phyloP scores from a whole-genome alignment of 2,797 vertebrate species.

The Schizothorax lantsangensis region DNA sequence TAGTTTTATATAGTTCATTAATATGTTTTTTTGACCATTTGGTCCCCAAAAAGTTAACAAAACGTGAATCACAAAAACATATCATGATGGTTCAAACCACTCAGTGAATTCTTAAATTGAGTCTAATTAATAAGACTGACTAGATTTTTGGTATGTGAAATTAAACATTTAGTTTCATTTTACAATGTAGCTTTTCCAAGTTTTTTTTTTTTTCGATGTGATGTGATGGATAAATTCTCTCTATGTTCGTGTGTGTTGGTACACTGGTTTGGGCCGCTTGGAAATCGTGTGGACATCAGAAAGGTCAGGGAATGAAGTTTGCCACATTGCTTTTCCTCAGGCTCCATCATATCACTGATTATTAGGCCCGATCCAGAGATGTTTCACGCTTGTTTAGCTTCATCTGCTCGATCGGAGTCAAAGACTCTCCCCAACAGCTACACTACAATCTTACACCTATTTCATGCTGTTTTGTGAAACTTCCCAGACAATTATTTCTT shows the following conservation, averaged over 20 bases:
- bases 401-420: constrained; percentile 8
- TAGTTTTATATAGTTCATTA: not conserved
- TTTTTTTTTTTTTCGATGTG: constrained; percentile 47
- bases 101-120: not conserved
- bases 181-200: not conserved
- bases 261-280: constrained; percentile 58
- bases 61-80: not conserved
- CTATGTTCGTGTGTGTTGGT: constrained; percentile 57
- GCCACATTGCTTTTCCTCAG: constrained; percentile 67
- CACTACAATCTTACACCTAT: not conserved
- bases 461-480: not conserved
- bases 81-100: not conserved
- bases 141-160: not conserved
- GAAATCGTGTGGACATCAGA: constrained; percentile 53
- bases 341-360: constrained; percentile 59
- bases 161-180: not conserved
- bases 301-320: constrained; percentile 76
- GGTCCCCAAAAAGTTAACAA: not conserved
- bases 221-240: constrained; percentile 53
- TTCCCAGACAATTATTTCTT: not conserved
- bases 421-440: not conserved
- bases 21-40: not conserved
- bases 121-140: not conserved
- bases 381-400: constrained; percentile 16
- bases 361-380: constrained; percentile 63